phyloP scores from a whole-genome alignment of 2,888 invertebrate genomes.

The Plebejus melissa region DNA sequence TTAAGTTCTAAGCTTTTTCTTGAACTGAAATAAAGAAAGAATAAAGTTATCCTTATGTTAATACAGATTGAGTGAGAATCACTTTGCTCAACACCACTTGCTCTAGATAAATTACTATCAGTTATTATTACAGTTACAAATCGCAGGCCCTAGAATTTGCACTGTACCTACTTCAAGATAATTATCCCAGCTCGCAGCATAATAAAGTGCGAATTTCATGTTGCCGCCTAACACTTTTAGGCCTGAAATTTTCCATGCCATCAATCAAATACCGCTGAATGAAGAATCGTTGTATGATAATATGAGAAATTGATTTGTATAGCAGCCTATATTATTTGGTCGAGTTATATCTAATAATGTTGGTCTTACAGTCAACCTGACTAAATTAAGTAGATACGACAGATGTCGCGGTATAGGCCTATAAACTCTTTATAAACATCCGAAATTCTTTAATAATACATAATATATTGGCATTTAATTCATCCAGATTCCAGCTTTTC shows the following conservation, averaged over 20 bases:
- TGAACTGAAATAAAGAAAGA: not conserved
- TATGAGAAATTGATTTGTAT: not conserved
- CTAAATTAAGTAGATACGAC: not conserved
- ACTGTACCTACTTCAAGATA: not conserved
- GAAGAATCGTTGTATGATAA: not conserved
- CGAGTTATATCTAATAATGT: not conserved
- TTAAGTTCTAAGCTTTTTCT: not conserved
- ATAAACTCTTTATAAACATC: not conserved
- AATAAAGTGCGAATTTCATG: not conserved
- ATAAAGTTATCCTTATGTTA: not conserved
- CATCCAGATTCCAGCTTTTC: not conserved
- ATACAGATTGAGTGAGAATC: not conserved
- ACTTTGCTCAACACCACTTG: not conserved
- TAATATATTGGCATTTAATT: not conserved
- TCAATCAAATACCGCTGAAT: not conserved
- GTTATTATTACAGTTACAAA: constrained; percentile 5
- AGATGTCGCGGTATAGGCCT: not conserved
- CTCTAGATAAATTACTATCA: not conserved
- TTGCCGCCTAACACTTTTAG: not conserved
- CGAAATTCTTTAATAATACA: not conserved
- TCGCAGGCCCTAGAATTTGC: not conserved
- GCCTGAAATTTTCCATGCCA: not conserved
- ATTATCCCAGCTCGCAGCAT: not conserved
- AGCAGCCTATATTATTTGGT: not conserved
- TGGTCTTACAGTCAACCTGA: not conserved